Conservation (phyloP, 2,888 invertebrate species). For the Furcula furcula region DNA sequence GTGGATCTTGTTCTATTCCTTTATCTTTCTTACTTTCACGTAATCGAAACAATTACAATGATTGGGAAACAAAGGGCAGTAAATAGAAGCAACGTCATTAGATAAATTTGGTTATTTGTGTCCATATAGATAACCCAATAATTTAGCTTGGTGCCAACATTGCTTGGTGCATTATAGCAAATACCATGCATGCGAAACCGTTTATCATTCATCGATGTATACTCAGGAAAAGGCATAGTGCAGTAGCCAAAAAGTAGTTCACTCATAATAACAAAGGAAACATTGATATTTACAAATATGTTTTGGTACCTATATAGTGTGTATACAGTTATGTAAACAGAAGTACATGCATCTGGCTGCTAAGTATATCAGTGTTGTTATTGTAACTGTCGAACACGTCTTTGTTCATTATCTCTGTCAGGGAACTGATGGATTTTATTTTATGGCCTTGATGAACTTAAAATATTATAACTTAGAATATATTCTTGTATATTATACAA, state of each 20-base stretch:
- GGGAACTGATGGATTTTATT: too few relatives aligned
- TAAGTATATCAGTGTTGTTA: too few relatives aligned
- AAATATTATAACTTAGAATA: too few relatives aligned
- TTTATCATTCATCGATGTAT: conserved; percentile 9
- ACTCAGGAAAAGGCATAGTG: conserved; percentile 7
- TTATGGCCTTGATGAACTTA: too few relatives aligned
- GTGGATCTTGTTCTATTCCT: conserved; percentile 31
- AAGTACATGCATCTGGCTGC: too few relatives aligned
- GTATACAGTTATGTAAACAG: too few relatives aligned
- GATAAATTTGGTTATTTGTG: background rate
- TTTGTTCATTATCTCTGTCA: too few relatives aligned
- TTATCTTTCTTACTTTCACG: conserved; percentile 26
- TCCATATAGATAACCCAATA: conserved; percentile 10
- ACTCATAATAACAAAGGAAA: conserved; percentile 8
- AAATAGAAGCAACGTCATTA: background rate
- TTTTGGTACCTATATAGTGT: too few relatives aligned
- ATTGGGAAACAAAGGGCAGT: conserved; percentile 6
- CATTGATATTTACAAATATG: conserved; percentile 26
- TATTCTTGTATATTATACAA: too few relatives aligned
- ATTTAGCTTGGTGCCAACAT: conserved; percentile 20
- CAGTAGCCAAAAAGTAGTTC: too few relatives aligned
- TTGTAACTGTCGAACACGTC: too few relatives aligned
- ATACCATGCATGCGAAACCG: conserved; percentile 11
- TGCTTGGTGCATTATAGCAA: too few relatives aligned
- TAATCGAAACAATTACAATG: conserved; percentile 12